Evolutionary conservation across 2,797 vertebrate genomes (phyloP), one percentile per base, ranked within the genome.

Genomic region (Prionace glauca): DNA sequence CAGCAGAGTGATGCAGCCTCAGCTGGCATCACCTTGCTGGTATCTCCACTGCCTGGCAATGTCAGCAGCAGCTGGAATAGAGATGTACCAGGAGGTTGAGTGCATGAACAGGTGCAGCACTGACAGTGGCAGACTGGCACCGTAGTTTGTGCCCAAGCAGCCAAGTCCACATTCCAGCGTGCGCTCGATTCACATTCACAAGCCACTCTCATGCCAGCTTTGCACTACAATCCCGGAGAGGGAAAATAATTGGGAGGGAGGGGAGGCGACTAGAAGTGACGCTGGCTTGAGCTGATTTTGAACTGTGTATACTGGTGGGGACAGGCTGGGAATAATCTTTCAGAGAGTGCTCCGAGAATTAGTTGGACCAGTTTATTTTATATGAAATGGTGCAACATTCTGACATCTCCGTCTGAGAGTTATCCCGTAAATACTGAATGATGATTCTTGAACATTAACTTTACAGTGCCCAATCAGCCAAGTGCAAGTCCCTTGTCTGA

Each of bases 1-100:
- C 93, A 95, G 41, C 45, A 77, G 24, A 77, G 71, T 32, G 41
- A 94, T 16, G 71, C 93, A 11, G 41, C 29, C 67, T 45, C 45
- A 36, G 71, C 71, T 95, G 93, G 93, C 93, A 95, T 50, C 26
- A 60, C 45, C 71, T 94, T 74, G 71, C 71, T 94, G 93, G 69
- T 71, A 94, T 45, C 92, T 94, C 24, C 10, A 12, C 50, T 56
- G 16, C 71, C 93, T 94, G 93, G 93, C 93, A 95, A 60, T 60
- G 16, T 95, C 72, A 77, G 29, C 71, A 60, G 71, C 72, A 77
- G 45, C 29, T 95, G 24, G 41, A 74, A 77, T 72, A 77, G 93
- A 95, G 93, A 95, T 26, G 8, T 95, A 95, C 93, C 71, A 77
- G 71, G 72, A 56, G 26, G 29, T 41, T 29, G 20, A 29, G 71